Percentiles rank a stretch among this genome's conserved stretches.
Evolutionary conservation across 2,113 vertebrate genomes (phyloP).

Genomic region (Riparia riparia): DNA sequence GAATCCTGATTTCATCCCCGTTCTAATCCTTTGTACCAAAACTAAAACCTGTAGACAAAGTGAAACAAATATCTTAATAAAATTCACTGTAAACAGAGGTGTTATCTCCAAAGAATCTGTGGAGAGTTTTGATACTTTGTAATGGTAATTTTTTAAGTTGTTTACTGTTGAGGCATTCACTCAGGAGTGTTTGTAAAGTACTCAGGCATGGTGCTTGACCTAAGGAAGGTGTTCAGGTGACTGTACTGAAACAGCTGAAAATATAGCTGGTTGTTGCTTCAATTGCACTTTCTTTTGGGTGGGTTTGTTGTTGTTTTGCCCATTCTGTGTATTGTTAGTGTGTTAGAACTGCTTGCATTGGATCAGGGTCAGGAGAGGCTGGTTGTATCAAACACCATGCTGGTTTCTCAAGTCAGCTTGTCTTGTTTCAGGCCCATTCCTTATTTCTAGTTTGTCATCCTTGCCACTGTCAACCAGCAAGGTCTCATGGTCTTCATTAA

Average conservation of each 20-base stretch:
- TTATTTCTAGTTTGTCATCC: background rate
- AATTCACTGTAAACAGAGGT: background rate
- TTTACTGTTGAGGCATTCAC: background rate
- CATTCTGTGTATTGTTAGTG: background rate
- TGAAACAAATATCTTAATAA: background rate
- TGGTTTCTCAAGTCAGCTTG: rapidly evolving
- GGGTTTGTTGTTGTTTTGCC: background rate
- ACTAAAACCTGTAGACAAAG: background rate
- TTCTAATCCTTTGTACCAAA: background rate
- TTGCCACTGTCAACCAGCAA: background rate
- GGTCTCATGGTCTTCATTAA: background rate
- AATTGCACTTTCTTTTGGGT: background rate
- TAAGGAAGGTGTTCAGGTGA: background rate
- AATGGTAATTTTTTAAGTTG: background rate
- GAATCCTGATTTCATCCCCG: background rate
- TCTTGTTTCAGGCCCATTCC: background rate
- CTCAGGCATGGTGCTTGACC: background rate
- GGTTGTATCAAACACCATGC: background rate
- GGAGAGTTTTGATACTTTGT: background rate
- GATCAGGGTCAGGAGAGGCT: background rate
- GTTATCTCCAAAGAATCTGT: background rate
- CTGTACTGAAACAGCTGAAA: background rate
- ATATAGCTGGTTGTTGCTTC: background rate
- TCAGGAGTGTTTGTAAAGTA: background rate
- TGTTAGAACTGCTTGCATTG: background rate